Percentiles rank a stretch among this genome's conserved stretches.
Conservation (phyloP, 2,797 vertebrate species). For the Lutjanus argentimaculatus region DNA sequence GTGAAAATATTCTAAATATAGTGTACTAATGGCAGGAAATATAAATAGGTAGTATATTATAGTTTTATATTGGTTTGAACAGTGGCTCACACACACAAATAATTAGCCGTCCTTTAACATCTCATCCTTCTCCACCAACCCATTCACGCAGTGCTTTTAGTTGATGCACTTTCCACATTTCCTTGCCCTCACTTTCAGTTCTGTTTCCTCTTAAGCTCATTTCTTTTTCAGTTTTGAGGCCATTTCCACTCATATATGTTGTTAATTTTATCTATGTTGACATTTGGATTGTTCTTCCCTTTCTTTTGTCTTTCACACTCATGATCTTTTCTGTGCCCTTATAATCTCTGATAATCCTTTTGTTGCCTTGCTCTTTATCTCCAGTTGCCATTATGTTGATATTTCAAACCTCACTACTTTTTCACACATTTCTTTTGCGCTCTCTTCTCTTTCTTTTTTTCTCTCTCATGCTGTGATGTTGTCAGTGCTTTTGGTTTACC, state of each 20-base stretch:
- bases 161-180: constrained; percentile 1
- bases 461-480: constrained; percentile 68
- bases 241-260: constrained; percentile 17
- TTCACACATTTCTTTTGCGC: constrained; percentile 36
- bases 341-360: constrained; percentile 35
- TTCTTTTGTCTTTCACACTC: constrained; percentile 46
- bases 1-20: no score
- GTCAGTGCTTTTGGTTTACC: constrained; percentile 57
- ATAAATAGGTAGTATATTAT: background rate
- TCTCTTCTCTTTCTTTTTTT: constrained; percentile 54
- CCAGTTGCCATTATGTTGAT: constrained; percentile 51
- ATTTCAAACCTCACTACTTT: constrained; percentile 42
- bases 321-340: constrained; percentile 27
- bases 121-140: constrained; percentile 28
- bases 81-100: background rate
- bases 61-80: background rate
- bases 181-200: background rate
- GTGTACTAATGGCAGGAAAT: background rate
- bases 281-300: constrained; percentile 34
- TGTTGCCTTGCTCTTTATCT: constrained; percentile 40
- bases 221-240: constrained; percentile 30
- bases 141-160: constrained; percentile 19
- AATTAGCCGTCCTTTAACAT: constrained; percentile 37
- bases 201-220: constrained; percentile 17
- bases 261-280: constrained; percentile 19